Conservation (phyloP, 2,888 invertebrate species). For the Sycophila texana region DNA sequence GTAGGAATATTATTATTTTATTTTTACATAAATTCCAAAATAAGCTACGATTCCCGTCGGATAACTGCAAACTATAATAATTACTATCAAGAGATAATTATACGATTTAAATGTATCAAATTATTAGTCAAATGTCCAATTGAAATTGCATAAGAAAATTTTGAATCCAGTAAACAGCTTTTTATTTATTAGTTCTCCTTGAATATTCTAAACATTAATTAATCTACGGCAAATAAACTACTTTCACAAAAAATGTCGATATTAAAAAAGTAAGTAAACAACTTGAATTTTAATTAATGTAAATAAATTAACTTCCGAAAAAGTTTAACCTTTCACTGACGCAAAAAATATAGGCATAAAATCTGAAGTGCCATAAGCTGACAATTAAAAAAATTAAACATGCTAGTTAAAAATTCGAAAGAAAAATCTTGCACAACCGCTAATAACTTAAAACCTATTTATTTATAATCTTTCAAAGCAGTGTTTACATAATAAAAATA, state of each 20-base stretch:
- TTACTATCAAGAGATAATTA: neutral
- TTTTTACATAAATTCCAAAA: too few species aligned
- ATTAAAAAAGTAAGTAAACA: neutral
- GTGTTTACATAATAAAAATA: constrained; percentile 19
- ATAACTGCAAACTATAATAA: too few species aligned
- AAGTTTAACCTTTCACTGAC: neutral
- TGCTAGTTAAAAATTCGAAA: neutral
- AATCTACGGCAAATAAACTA: neutral
- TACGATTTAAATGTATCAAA: neutral
- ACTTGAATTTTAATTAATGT: constrained; percentile 12
- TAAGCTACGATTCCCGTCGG: too few species aligned
- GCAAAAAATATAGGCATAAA: neutral
- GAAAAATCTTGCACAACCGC: neutral
- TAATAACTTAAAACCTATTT: neutral
- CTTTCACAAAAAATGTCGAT: constrained; percentile 23
- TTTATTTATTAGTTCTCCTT: neutral
- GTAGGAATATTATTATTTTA: too few species aligned
- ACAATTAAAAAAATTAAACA: constrained; percentile 12
- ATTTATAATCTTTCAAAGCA: neutral
- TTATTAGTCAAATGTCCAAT: neutral
- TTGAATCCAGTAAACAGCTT: neutral
- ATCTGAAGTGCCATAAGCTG: neutral
- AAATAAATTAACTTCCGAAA: constrained; percentile 19
- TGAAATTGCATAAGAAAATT: neutral
- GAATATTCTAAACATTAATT: neutral